Evolutionary conservation across 2,113 vertebrate genomes (phyloP).

Genomic region (Sinocyclocheilus anophthalmus): DNA sequence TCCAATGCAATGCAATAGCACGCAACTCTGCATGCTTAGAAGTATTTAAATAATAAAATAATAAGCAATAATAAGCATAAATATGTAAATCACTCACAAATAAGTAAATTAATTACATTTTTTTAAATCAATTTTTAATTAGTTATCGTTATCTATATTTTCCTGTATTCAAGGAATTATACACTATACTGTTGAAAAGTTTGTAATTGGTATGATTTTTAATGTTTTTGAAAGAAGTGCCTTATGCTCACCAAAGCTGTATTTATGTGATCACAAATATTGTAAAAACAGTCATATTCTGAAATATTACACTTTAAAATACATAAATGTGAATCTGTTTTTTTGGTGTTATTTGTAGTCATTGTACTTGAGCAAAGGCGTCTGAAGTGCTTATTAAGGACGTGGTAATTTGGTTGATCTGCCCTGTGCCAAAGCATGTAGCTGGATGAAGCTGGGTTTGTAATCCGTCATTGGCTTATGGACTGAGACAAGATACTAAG

Average conservation of each 20-base stretch:
- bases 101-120: background rate
- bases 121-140: background rate
- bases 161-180: background rate
- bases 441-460: background rate
- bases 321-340: background rate
- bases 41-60: too few relatives aligned
- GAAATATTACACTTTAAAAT: too few relatives aligned
- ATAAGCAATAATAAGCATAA: too few relatives aligned
- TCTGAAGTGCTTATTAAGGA: background rate
- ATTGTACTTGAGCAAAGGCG: background rate
- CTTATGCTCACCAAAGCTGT: too few relatives aligned
- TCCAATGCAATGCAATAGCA: background rate
- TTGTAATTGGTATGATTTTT: too few relatives aligned
- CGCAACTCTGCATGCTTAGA: background rate
- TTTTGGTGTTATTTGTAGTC: background rate
- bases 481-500: constrained; percentile 9
- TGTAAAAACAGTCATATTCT: too few relatives aligned
- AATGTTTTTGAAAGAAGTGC: too few relatives aligned
- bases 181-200: too few relatives aligned
- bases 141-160: background rate
- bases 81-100: background rate
- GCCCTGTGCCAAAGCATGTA: constrained; percentile 2
- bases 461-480: constrained; percentile 5
- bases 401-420: constrained; percentile 6
- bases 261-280: too few relatives aligned